Percentiles rank a stretch among this genome's conserved stretches.
Evolutionary conservation across 2,797 vertebrate genomes (phyloP).

Genomic region (Fistularia tabacaria): DNA sequence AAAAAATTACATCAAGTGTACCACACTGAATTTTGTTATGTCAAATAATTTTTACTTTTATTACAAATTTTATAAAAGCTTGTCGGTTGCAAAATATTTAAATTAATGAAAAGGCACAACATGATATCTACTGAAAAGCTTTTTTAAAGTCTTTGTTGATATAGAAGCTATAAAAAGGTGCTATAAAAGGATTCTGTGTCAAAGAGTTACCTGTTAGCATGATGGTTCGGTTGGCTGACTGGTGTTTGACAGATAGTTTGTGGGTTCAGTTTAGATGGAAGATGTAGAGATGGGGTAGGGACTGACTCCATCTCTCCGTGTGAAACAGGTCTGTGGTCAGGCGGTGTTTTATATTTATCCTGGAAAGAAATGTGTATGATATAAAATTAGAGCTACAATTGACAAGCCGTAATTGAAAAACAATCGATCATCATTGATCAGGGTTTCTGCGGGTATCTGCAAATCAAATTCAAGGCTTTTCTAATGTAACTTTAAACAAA

Average conservation of each 20-base stretch:
- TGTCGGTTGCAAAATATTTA: background rate
- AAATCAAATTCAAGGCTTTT: too few relatives aligned
- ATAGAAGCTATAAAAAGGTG: too few relatives aligned
- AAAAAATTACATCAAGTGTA: too few relatives aligned
- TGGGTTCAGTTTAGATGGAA: constrained; percentile 61
- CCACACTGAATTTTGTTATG: too few relatives aligned
- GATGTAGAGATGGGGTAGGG: constrained; percentile 58
- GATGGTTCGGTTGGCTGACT: constrained; percentile 61
- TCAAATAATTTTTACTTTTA: too few relatives aligned
- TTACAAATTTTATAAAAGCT: too few relatives aligned
- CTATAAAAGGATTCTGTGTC: background rate
- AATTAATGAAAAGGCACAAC: background rate
- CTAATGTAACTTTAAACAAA: too few relatives aligned
- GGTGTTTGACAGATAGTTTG: constrained; percentile 78
- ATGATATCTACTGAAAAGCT: too few relatives aligned
- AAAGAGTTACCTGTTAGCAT: constrained; percentile 62
- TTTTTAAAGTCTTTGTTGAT: too few relatives aligned
- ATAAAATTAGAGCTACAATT: background rate
- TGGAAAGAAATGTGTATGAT: constrained; percentile 22
- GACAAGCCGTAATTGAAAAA: background rate
- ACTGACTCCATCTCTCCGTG: constrained; percentile 56
- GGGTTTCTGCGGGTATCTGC: background rate
- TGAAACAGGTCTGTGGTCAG: constrained; percentile 62
- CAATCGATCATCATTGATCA: background rate
- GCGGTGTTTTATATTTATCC: constrained; percentile 67